Evolutionary conservation across 2,113 vertebrate species (phyloP).

Genomic region (Hucho hucho): DNA sequence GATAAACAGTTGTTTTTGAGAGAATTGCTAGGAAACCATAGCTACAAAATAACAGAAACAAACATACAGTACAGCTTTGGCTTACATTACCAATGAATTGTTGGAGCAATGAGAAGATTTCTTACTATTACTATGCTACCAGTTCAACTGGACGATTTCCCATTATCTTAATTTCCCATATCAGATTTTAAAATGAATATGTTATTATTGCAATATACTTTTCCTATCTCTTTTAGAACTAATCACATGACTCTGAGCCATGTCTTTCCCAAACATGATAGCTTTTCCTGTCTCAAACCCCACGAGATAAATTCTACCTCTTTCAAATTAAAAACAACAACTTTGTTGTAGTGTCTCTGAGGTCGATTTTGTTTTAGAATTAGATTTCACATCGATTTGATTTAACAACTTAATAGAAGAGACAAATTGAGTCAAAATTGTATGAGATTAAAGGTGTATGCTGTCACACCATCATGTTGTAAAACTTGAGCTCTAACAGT

Average conservation of each 20-base stretch:
- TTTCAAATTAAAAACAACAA: constrained; percentile 14
- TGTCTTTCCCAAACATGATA: too few species aligned
- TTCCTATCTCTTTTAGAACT: too few species aligned
- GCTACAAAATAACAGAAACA: constrained; percentile 82
- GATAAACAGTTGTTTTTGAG: constrained; percentile 79
- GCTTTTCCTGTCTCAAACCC: too few species aligned
- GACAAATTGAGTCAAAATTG: constrained; percentile 62
- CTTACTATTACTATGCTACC: constrained; percentile 69
- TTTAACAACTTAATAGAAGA: constrained; percentile 44
- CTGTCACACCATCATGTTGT: constrained; percentile 62
- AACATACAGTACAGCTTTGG: constrained; percentile 96
- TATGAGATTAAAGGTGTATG: constrained; percentile 51
- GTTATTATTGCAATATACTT: too few species aligned
- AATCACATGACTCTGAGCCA: too few species aligned
- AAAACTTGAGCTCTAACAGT: constrained; percentile 71
- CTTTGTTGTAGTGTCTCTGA: constrained; percentile 13
- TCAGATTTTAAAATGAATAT: too few species aligned
- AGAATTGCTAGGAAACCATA: constrained; percentile 84
- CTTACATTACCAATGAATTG: constrained; percentile 97
- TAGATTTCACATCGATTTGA: constrained; percentile 13
- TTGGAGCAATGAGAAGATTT: constrained; percentile 84
- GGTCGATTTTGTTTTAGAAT: not conserved
- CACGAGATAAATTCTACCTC: too few species aligned
- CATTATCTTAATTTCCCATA: constrained; percentile 16
- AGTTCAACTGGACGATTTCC: constrained; percentile 84